phyloP scores from a whole-genome alignment of 2,797 vertebrate species.

The Cryptoprocta ferox region DNA sequence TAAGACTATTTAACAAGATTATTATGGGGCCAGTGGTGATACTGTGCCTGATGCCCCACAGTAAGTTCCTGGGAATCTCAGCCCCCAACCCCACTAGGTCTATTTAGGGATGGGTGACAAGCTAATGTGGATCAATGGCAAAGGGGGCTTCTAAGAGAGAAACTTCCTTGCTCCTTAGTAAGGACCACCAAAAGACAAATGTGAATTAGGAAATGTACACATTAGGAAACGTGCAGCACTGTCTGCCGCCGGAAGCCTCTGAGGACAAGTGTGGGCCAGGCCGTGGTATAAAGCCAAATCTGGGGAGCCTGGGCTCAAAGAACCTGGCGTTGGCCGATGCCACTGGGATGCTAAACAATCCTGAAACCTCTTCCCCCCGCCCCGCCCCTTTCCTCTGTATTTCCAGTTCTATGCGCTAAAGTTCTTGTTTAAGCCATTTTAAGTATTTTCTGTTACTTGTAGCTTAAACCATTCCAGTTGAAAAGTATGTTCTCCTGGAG shows the following conservation, averaged over 20 bases:
- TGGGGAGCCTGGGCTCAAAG: background rate
- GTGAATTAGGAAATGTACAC: background rate
- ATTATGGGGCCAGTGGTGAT: background rate
- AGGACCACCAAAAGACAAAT: background rate
- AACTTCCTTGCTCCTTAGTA: background rate
- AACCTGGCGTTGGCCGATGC: background rate
- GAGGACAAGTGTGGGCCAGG: background rate
- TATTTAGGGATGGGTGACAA: background rate
- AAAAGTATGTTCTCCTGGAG: constrained; percentile 9
- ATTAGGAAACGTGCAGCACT: background rate
- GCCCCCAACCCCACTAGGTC: accelerated
- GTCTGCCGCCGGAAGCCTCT: background rate
- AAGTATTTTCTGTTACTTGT: background rate
- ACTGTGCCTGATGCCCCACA: background rate
- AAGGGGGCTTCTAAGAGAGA: background rate
- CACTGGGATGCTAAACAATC: background rate
- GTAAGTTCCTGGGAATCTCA: background rate
- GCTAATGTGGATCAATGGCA: background rate
- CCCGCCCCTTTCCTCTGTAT: background rate
- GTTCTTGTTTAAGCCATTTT: background rate
- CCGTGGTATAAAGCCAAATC: background rate
- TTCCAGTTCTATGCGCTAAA: background rate
- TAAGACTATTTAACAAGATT: background rate
- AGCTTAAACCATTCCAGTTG: background rate
- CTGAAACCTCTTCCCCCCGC: background rate